Base-by-base conservation (phyloP, 2,888 invertebrate genomes). In the Hybos culiciformis region DNA sequence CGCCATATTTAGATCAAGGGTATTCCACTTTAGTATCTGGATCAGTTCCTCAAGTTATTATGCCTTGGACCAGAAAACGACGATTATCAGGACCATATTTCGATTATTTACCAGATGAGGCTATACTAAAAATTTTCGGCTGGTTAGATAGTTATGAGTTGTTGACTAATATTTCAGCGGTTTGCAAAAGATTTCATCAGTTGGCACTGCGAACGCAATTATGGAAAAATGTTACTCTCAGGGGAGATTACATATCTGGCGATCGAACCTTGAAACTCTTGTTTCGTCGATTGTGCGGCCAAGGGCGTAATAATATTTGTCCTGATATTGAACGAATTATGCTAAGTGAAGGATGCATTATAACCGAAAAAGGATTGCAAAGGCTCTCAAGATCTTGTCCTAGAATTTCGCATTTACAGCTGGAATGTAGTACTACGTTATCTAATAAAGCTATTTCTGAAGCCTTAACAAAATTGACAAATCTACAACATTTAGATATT, bases 401-500 rank as follows among this genome's bases (percentile, higher is more conserved):
- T 1, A 83, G 85, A 59, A 67, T 91, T 44, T 80, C 84, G 5
- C 83, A 84, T 56, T 67, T 91, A 42, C 85, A 87, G 48, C 70
- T 88, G 41, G 83, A 83, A 47, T 79, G 78, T 3, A 83, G 85
- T 51, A 71, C 73, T 40, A 76, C 76, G 46, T 73, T 90, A 53
- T 80, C 84, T 40, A 85, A 87, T 53, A 72, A 78, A 37, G 79
- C 85, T 0, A 63, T 91, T 41, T 80, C 80, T 42, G 87, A 90
- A 52, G 73, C 88, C 8, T 75, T 83, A 42, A 80, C 84, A 4
- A 78, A 81, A 57, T 83, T 88, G 60, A 74, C 77, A 48, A 84
- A 84, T 62, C 67, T 91, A 44, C 82, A 85, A 65, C 85, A 87
- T 64, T 73, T 91, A 39, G 87, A 90, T 66, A 74, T 88, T 18